phyloP scores from a whole-genome alignment of 2,888 invertebrate genomes.

The Agrotis segetum region DNA sequence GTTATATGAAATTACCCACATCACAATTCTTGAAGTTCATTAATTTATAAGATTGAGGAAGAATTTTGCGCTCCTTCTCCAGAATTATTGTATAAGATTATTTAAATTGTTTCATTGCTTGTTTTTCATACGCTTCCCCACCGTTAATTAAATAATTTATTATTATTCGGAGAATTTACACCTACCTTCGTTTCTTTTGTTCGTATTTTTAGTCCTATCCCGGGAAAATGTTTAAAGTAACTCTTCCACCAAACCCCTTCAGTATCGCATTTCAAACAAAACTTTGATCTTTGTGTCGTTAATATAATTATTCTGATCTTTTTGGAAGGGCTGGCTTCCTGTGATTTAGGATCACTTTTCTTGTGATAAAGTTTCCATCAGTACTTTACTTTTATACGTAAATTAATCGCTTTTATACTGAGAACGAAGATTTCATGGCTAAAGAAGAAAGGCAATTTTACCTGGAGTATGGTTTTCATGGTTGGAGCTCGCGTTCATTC shows the following conservation, averaged over 20 bases:
- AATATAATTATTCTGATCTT: slow-evolving; percentile 35
- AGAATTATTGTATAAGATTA: too few relatives aligned
- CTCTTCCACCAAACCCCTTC: not conserved
- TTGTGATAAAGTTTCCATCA: slow-evolving; percentile 1
- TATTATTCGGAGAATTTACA: not conserved
- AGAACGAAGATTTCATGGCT: not conserved
- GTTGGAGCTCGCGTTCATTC: too few relatives aligned
- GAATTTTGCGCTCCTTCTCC: too few relatives aligned
- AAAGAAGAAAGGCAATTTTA: too few relatives aligned
- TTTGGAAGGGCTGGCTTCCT: slow-evolving; percentile 4
- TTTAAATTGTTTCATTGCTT: too few relatives aligned
- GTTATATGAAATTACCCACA: too few relatives aligned
- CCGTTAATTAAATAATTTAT: too few relatives aligned
- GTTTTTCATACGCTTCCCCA: too few relatives aligned
- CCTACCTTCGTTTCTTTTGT: not conserved
- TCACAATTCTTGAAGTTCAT: too few relatives aligned
- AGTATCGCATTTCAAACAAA: slow-evolving; percentile 36
- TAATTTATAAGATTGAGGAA: too few relatives aligned
- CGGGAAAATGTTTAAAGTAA: slow-evolving; percentile 8
- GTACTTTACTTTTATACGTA: slow-evolving; percentile 1
- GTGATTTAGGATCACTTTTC: slow-evolving; percentile 2
- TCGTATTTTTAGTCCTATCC: not conserved
- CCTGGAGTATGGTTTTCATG: too few relatives aligned
- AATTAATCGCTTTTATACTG: not conserved
- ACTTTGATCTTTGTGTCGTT: slow-evolving; percentile 42